Evolutionary conservation across 35 echinoderm and acorn worm genomes (phyloP), one percentile per base, ranked within the genome.

Genomic region (Chiridota heheva): DNA sequence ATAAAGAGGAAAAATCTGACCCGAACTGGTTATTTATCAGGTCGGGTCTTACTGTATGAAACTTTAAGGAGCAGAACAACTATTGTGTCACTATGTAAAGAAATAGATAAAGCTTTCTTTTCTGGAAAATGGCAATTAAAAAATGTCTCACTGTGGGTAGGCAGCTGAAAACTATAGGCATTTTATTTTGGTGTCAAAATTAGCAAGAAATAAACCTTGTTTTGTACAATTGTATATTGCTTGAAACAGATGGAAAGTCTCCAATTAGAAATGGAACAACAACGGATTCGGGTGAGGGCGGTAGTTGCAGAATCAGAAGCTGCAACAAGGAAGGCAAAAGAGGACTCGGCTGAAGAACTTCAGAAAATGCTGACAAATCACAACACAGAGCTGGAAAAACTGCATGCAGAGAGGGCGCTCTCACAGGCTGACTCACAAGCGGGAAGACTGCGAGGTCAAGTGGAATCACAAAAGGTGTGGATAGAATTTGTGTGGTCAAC

Each of bases 261-360:
- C 3, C 74, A 78, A 3, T 55, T 97, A 44, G 94, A 91, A 72
- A 64, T 91, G 71, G 94, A 97, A 4, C 88, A 97, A 68, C 94
- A 91, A 38, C 36, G 94, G 36, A 40, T 97, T 1, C 53, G 79
- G 5, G 57, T 88, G 37, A 84, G 88, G 40, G 88, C 88, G 0
- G 56, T 80, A 0, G 32, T 88, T 37, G 94, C 94, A 5, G 88
- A 97, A 58, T 69, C 80, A 58, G 94, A 97, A 81, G 44, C 88
- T 48, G 80, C 84, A 44, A 55, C 83, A 15, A 73, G 94, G 40
- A 81, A 69, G 17, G 49, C 36, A 1, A 46, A 78, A 18, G 94
- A 97, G 67, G 85, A 81, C 34, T 58, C 55, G 25, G 68, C 72
- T 5, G 94, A 97, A 40, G 76, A 81, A 35, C 36, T 86, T n/a